Conservation (phyloP, 2,797 vertebrate species). For the Molossus molossus region DNA sequence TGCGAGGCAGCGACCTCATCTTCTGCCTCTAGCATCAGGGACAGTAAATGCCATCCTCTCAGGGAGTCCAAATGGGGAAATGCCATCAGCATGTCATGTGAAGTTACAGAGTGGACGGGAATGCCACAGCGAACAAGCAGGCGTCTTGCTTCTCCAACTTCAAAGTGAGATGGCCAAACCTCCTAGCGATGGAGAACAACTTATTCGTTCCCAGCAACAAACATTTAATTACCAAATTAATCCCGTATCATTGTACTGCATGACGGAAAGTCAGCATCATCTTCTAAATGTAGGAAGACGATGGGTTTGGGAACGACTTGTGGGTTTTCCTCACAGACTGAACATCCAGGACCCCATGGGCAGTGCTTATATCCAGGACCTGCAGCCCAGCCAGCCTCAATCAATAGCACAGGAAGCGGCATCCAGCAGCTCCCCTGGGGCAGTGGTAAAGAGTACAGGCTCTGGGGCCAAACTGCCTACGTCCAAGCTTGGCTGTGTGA, state of each 20-base stretch:
- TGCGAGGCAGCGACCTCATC: constrained; percentile 36
- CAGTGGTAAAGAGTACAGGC: accelerated
- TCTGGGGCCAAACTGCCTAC: not conserved
- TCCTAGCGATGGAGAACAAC: constrained; percentile 38
- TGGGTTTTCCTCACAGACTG: not conserved
- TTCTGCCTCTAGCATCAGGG: constrained; percentile 34
- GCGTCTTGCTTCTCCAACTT: not conserved
- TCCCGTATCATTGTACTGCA: not conserved
- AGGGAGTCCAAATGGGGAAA: not conserved
- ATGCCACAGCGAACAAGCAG: not conserved
- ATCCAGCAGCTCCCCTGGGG: not conserved
- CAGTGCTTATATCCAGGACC: not conserved
- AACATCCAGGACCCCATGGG: not conserved
- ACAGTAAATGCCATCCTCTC: constrained; percentile 43
- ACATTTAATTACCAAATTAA: constrained; percentile 72
- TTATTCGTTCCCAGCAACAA: constrained; percentile 57
- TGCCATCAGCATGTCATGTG: not conserved
- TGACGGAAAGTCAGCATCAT: constrained; percentile 43
- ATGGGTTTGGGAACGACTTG: constrained; percentile 42
- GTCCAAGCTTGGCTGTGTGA: not conserved
- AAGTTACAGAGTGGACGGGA: not conserved
- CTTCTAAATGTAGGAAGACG: constrained; percentile 42
- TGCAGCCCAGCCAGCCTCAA: not conserved
- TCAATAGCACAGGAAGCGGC: not conserved
- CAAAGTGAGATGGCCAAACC: not conserved